These are phyloP conservation scores for Centropyge bicolor DNA, from an alignment of 2,797 vertebrate species.

Conservation along the genomic window DNA sequence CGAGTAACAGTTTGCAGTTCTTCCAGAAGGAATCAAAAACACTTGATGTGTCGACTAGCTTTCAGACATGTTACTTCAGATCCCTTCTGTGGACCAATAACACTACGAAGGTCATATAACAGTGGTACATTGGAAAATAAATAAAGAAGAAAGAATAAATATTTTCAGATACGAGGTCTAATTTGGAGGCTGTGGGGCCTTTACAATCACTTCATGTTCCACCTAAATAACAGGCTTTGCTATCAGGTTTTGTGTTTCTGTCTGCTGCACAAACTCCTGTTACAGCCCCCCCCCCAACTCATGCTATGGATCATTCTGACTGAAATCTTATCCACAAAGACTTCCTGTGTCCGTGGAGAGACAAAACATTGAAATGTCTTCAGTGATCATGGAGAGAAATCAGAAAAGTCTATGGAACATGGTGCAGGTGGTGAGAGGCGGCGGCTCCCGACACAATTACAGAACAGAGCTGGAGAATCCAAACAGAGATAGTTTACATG, in stretches of 20 bases:
- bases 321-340: conserved; percentile 48
- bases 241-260: conserved; percentile 51
- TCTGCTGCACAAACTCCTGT: conserved; percentile 18
- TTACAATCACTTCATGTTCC: conserved; percentile 10
- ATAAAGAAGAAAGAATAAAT: conserved; percentile 56
- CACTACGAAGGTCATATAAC: not conserved
- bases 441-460: not conserved
- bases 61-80: conserved; percentile 14
- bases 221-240: conserved; percentile 43
- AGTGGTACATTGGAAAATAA: conserved; percentile 47
- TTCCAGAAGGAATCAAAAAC: not conserved
- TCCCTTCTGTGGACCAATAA: not conserved
- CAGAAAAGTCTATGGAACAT: not conserved
- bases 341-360: conserved; percentile 21
- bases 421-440: not conserved
- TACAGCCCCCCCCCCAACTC: not conserved
- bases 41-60: not conserved
- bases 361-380: not conserved
- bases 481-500: not conserved
- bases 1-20: not conserved
- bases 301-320: not conserved
- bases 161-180: conserved; percentile 13
- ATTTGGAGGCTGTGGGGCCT: conserved; percentile 1
- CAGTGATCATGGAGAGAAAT: conserved; percentile 10
- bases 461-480: not conserved